These are phyloP conservation scores for Megalops cyprinoides DNA, from an alignment of 2,797 vertebrate genomes.

Conservation along the genomic window DNA sequence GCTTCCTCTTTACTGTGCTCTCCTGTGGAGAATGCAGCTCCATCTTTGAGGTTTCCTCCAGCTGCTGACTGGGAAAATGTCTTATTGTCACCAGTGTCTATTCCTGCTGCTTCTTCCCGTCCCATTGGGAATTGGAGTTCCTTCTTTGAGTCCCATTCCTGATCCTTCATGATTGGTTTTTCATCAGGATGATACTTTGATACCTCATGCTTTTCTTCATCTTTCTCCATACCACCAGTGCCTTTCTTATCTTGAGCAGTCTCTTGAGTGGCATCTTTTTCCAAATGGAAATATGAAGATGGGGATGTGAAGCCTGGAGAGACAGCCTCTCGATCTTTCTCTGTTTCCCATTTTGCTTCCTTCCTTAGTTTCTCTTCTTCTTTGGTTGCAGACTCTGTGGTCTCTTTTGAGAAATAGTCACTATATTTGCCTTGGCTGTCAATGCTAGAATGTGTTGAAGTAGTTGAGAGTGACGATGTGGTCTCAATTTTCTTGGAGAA, in stretches of 20 bases:
- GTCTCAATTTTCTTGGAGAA: constrained; percentile 47
- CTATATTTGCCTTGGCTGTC: constrained; percentile 57
- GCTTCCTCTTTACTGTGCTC: constrained; percentile 47
- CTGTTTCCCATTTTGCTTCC: constrained; percentile 72
- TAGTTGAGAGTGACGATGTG: constrained; percentile 42
- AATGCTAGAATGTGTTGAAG: constrained; percentile 55
- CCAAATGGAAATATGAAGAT: constrained; percentile 68
- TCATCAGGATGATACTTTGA: constrained; percentile 78
- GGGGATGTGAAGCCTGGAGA: constrained; percentile 67
- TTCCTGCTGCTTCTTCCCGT: constrained; percentile 53
- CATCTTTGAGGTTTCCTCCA: constrained; percentile 34
- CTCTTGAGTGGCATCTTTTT: constrained; percentile 55
- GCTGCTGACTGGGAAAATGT: constrained; percentile 61
- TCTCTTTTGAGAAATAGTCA: constrained; percentile 32
- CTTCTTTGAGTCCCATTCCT: constrained; percentile 55
- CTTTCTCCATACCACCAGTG: constrained; percentile 47
- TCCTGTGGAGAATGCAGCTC: constrained; percentile 56
- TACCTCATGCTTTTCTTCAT: constrained; percentile 58
- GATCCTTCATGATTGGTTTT: constrained; percentile 70
- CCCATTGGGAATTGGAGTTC: constrained; percentile 52
- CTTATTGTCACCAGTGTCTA: constrained; percentile 67
- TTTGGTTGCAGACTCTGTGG: constrained; percentile 30
- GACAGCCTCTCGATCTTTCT: constrained; percentile 65
- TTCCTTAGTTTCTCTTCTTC: constrained; percentile 61
- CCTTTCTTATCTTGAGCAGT: constrained; percentile 45